Evolutionary conservation across 64 coral and sea anemone genomes (phyloP), one percentile per base, ranked within the genome.

Genomic region (Montipora capricornis): DNA sequence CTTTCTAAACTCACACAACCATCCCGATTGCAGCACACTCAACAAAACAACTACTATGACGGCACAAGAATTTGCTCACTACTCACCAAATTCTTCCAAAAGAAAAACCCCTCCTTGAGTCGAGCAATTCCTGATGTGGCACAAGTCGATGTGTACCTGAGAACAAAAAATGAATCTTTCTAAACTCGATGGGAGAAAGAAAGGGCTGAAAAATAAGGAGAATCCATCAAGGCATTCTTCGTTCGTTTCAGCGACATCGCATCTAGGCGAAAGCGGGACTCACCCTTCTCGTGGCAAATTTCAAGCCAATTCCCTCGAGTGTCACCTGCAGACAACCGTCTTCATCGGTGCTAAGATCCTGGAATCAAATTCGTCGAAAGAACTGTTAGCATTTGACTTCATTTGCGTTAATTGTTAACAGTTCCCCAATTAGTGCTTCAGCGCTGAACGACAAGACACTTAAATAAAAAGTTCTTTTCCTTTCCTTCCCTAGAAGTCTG

Each of bases 21-120:
- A 55, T 9, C 9, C 9, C 52, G 9, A 55, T 6, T 55, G 5
- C 52, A 55, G 9, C 52, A 6, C 9, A 5, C 52, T 6, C 52
- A 55, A 55, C 52, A 6, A 55, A 9, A 55, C 52, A 55, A 5
- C 5, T 55, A 5, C 9, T 9, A 1, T 9, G 9, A 9, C 52
- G 5, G 5, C 52, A 9, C 5, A 55, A 62, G 6, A 62, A 62
- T 11, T 66, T 1, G 59, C 0, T 16, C 44, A 68, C 45, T 20
- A 91, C 97, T 92, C 66, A 99, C 98, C 84, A 73, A 92, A 99
- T 73, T 99, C 98, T 52, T 99, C 98, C 51, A 99, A 71, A 14
- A 99, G 95, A 55, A 99, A 94, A n/a, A 96, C 89, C 20, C 98
- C 95, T 90, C 96, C 90, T 71, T 99, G 98, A 5, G 98, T 99